These are phyloP conservation scores for Numenius phaeopus DNA, from an alignment of 2,797 vertebrate genomes.

Conservation along the genomic window DNA sequence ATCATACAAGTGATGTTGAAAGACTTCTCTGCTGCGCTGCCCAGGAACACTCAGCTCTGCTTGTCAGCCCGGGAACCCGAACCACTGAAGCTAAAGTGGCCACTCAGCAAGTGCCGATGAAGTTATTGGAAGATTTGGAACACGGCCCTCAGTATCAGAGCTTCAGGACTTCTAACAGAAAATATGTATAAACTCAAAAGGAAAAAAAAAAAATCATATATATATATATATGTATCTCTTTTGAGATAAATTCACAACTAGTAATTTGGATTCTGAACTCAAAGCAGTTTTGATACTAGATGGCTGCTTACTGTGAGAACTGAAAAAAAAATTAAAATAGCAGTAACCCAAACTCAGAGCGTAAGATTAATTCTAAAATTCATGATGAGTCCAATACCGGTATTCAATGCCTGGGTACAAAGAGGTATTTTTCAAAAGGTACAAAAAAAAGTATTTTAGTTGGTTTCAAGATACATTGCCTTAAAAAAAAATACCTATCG, in stretches of 20 bases:
- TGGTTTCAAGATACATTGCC: background rate
- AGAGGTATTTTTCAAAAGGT: background rate
- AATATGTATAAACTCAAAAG: background rate
- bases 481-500: background rate
- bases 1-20: background rate
- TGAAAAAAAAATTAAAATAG: background rate
- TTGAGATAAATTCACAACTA: background rate
- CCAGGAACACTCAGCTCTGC: background rate
- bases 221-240: accelerated
- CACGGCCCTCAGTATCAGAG: background rate
- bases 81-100: background rate
- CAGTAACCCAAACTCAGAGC: background rate
- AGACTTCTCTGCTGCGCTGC: background rate
- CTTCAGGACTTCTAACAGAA: background rate
- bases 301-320: background rate
- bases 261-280: background rate
- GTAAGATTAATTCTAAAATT: background rate
- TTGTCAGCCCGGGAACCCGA: background rate
- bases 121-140: background rate
- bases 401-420: background rate
- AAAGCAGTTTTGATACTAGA: background rate
- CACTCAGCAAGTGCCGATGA: background rate
- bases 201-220: too few species aligned
- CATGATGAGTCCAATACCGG: background rate
- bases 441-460: background rate